Evolutionary conservation across 2,113 vertebrate species (phyloP).

Genomic region (Sinocyclocheilus rhinocerous): DNA sequence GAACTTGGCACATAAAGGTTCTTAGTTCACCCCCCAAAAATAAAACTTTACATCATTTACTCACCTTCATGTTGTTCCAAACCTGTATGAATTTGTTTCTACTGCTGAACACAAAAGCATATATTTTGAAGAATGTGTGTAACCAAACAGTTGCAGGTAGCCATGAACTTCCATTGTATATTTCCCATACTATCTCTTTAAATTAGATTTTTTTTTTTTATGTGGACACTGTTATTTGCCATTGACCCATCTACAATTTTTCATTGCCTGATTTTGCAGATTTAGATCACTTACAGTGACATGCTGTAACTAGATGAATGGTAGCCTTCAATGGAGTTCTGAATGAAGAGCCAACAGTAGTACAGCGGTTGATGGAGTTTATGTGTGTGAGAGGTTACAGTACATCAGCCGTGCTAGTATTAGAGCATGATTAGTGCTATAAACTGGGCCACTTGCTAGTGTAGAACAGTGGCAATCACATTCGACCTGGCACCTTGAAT

Average conservation of each 20-base stretch:
- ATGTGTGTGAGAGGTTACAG: neutral
- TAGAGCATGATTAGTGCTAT: neutral
- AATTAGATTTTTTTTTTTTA: no score
- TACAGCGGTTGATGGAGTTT: neutral
- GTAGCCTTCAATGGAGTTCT: neutral
- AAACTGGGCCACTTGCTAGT: neutral
- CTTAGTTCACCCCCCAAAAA: no score
- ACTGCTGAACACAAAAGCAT: no score
- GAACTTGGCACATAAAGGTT: no score
- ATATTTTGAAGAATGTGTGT: no score
- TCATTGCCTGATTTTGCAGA: neutral
- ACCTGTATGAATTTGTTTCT: no score
- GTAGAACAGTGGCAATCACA: neutral
- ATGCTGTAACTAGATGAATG: neutral
- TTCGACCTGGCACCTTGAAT: neutral
- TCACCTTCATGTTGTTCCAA: no score
- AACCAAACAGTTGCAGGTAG: no score
- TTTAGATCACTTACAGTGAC: neutral
- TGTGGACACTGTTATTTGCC: no score
- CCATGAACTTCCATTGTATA: no score
- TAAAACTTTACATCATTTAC: no score
- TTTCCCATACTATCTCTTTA: no score
- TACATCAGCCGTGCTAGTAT: neutral
- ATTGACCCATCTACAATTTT: neutral
- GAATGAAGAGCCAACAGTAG: neutral